Conservation (phyloP, 2,888 invertebrate genomes). For the Acanthoscelides obtectus region DNA sequence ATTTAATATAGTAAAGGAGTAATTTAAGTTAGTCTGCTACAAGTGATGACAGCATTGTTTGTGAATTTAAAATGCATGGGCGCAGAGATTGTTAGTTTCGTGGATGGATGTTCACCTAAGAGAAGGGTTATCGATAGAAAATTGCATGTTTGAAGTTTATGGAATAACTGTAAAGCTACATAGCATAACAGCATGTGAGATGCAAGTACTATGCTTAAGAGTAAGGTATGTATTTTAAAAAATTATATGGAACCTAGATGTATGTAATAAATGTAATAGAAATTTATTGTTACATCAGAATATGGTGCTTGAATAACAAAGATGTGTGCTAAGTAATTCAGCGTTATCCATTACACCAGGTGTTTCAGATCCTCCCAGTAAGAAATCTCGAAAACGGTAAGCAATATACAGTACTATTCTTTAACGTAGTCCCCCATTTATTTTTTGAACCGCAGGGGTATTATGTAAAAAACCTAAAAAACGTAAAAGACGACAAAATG, state of each 20-base stretch:
- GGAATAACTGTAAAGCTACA: not conserved
- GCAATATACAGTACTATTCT: no score
- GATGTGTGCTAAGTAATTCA: not conserved
- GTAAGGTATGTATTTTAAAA: not conserved
- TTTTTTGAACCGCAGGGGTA: no score
- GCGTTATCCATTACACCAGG: no score
- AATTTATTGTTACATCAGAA: not conserved
- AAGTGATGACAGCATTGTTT: conserved; percentile 25
- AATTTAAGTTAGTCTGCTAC: conserved; percentile 6
- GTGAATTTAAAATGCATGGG: conserved; percentile 18
- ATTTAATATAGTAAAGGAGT: not conserved
- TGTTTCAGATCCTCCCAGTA: no score
- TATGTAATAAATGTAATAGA: not conserved
- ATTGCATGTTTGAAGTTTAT: not conserved
- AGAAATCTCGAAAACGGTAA: no score
- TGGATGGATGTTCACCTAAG: no score
- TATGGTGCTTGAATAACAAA: not conserved
- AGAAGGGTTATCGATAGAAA: not conserved
- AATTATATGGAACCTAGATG: not conserved
- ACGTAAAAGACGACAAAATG: no score
- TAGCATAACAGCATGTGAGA: not conserved
- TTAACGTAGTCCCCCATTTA: no score
- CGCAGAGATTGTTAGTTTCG: not conserved
- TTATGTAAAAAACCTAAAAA: no score
- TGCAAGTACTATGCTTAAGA: not conserved